Base-by-base conservation (phyloP, 2,113 vertebrate species). In the Melanerpes formicivorus region DNA sequence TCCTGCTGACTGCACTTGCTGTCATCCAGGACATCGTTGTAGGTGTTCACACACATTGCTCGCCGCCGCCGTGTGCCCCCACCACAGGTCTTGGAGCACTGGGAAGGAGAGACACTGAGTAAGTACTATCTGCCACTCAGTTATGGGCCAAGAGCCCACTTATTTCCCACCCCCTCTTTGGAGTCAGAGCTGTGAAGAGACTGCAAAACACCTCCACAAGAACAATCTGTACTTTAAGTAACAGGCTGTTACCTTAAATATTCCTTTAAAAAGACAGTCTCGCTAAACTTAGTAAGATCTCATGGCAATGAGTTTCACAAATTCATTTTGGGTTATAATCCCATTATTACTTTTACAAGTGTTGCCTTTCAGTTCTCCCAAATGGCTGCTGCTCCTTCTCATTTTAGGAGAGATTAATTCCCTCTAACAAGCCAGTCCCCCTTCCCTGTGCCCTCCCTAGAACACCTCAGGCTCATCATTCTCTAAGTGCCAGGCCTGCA, bases 61-160 rank as follows among this genome's bases (percentile, higher is more conserved):
- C 98, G 98, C 74, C 99, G 98, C 40, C 97, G 98, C 59, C 98
- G 98, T 5, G 96, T 98, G 67, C 99, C 99, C 18, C 98, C 98
- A 2, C 98, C 98, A 2, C 99, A 99, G 97, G 98, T 99, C 95
- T 98, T 99, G 42, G 99, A 99, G 96, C 99, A 99, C 99, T 99
- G 93, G 3, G 59, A 71, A 21, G 48, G 90, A 95, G 62, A 95
- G 21, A 82, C 14, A 13, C 5, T 1, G 18, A 34, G 10, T 15
- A 62, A 84, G 22, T 7, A 5, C 18, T 18, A 69, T 64, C 75
- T 74, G 56, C 37, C 54, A 10, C 62, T 37, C 48, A 15, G 7
- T 15, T 48, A 18, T 1, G 2, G 29, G 46, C 22, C 0, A 3
- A 55, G 8, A 59, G 25, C 26, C 44, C 52, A 5, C 52, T 77